Percentiles rank a stretch among this genome's conserved stretches.
Conservation (phyloP, 2,113 vertebrate species). For the Alectura lathami region DNA sequence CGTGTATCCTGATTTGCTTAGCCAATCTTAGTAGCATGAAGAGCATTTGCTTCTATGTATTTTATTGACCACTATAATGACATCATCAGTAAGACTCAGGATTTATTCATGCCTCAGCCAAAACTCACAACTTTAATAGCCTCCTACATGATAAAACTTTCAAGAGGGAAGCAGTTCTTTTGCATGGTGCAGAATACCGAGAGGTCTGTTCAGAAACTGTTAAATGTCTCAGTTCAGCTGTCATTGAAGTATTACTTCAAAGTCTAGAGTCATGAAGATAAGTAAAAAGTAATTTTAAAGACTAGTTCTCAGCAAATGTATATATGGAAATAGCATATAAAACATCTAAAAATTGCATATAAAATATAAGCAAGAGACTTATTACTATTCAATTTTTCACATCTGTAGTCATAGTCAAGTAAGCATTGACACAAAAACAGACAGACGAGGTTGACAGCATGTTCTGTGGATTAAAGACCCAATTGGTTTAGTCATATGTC, state of each 20-base stretch:
- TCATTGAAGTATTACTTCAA: conserved; percentile 70
- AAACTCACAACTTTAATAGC: conserved; percentile 76
- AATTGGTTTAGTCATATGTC: conserved; percentile 49
- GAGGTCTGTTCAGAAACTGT: conserved; percentile 39
- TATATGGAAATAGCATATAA: conserved; percentile 48
- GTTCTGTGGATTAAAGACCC: conserved; percentile 27
- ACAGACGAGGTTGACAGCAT: not conserved
- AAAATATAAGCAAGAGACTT: conserved; percentile 46
- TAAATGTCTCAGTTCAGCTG: conserved; percentile 64
- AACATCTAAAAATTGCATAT: conserved; percentile 19
- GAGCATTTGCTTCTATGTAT: conserved; percentile 73
- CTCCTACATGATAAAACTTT: conserved; percentile 79
- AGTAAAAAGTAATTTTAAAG: conserved; percentile 73
- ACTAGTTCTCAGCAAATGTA: conserved; percentile 53
- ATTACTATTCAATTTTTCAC: conserved; percentile 53
- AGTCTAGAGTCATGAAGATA: conserved; percentile 65
- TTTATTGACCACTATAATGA: conserved; percentile 78
- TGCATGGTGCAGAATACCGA: conserved; percentile 62
- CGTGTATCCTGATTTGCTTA: conserved; percentile 79
- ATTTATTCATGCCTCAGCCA: conserved; percentile 76
- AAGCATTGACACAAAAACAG: conserved; percentile 17
- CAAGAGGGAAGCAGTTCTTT: conserved; percentile 66
- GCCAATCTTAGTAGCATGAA: conserved; percentile 62
- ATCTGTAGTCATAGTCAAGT: conserved; percentile 45
- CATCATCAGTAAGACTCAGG: conserved; percentile 74